Conservation (phyloP, 2,797 vertebrate species). For the Platalea minor region DNA sequence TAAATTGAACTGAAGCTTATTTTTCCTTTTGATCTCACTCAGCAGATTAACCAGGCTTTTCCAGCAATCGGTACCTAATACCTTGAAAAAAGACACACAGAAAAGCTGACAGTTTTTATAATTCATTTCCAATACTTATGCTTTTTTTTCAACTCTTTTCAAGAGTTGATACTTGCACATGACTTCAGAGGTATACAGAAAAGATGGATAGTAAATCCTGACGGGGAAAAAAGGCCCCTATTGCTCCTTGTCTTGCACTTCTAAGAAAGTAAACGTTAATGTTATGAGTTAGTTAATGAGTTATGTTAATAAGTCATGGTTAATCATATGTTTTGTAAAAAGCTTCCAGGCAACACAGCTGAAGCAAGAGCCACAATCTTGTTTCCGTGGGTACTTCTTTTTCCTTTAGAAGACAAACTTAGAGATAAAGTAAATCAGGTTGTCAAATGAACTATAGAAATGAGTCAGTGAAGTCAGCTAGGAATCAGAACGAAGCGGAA, state of each 20-base stretch:
- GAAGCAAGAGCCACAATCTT: not conserved
- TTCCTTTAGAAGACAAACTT: not conserved
- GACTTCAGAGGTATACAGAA: not conserved
- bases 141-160: not conserved
- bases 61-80: not conserved
- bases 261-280: not conserved
- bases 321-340: not conserved
- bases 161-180: not conserved
- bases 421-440: not conserved
- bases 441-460: not conserved
- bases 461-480: not conserved
- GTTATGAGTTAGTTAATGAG: not conserved
- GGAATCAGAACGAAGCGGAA: not conserved
- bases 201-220: slow-evolving; percentile 5
- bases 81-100: not conserved
- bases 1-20: slow-evolving; percentile 19
- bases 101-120: slow-evolving; percentile 20
- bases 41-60: slow-evolving; percentile 38
- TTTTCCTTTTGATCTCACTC: slow-evolving; percentile 38
- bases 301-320: not conserved
- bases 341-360: not conserved
- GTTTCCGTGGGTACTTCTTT: not conserved
- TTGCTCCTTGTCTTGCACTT: not conserved
- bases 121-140: not conserved
- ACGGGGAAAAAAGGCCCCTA: not conserved